Base-by-base conservation (phyloP, 2,113 vertebrate genomes). In the Varanus salvator region DNA sequence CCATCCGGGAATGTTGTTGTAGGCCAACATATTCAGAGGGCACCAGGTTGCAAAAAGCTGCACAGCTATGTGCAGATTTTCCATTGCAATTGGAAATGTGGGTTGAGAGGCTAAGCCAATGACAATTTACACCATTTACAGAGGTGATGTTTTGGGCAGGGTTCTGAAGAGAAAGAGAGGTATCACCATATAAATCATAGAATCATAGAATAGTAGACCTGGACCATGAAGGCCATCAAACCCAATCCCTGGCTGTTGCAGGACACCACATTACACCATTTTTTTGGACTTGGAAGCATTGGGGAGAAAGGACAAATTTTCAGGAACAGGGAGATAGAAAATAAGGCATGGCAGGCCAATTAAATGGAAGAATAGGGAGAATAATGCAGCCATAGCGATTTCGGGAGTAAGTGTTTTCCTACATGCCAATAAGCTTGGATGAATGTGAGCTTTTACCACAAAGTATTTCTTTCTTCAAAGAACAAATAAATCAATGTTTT, bases 401-500 rank as follows among this genome's bases (percentile, higher is more conserved):
- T 76, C 44, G 1, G 9, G 29, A 3, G 76, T 75, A 74, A 64
- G 1, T 25, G 60, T 29, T 81, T 86, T 64, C 52, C 34, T 71
- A 85, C 48, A 84, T 68, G 68, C 34, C 12, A 38, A 50, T 71
- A 71, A 2, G 17, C 48, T 78, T 78, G 29, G n/a, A 11, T 87
- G 15, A 68, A 52, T 17, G 25, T 64, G n/a, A n/a, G 23, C 31
- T 54, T 85, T n/a, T 54, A 38, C 29, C 50, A 19, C 57, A 83
- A n/a, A 54, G 8, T 82, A 74, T 72, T 81, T 81, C 21, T 69
- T 89, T 84, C 44, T 87, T 17, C 31, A 48, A 54, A 75, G 68
- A 50, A 81, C 77, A 87, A 75, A 86, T 87, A 87, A 75, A 86
- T 87, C 57, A 76, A 23, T 91, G 64, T 74, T 84, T 87, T 87